Conservation (phyloP, 2,113 vertebrate genomes). For the Solea solea region DNA sequence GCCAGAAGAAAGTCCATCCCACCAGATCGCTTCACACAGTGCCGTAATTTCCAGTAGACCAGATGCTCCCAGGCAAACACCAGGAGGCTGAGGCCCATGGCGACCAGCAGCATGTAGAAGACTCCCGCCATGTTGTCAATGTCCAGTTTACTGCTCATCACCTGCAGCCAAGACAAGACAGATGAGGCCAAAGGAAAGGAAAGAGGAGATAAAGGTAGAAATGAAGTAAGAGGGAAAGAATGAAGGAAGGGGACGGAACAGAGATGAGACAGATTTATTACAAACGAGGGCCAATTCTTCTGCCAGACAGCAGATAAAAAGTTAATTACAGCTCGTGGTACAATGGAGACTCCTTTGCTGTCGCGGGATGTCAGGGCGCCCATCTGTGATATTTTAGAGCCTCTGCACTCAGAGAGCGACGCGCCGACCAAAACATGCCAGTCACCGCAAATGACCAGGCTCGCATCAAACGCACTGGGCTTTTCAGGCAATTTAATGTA, state of each 20-base stretch:
- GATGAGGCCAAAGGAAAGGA: not conserved
- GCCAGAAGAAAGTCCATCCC: slow-evolving; percentile 89
- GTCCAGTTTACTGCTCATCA: slow-evolving; percentile 93
- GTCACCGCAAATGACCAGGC: slow-evolving; percentile 12
- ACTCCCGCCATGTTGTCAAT: slow-evolving; percentile 94
- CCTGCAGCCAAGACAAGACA: slow-evolving; percentile 65
- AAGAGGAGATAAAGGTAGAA: not conserved
- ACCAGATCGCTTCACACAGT: slow-evolving; percentile 84
- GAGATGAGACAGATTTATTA: slow-evolving; percentile 40
- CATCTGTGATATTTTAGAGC: slow-evolving; percentile 26
- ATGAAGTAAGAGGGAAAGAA: not conserved
- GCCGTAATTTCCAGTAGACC: slow-evolving; percentile 89
- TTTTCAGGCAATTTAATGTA: not conserved
- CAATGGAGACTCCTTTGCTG: slow-evolving; percentile 16
- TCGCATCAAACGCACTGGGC: not conserved
- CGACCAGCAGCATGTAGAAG: slow-evolving; percentile 92
- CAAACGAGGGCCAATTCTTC: slow-evolving; percentile 42
- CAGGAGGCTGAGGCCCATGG: slow-evolving; percentile 90
- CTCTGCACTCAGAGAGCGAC: not conserved
- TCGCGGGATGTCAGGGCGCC: slow-evolving; percentile 20
- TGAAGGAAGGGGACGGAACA: not conserved
- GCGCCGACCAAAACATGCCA: slow-evolving; percentile 30
- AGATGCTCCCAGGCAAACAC: slow-evolving; percentile 92
- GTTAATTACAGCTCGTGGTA: slow-evolving; percentile 41
- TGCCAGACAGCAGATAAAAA: slow-evolving; percentile 43